Conservation (phyloP, 1,140 invertebrate genomes). For the Hestina assimilis region DNA sequence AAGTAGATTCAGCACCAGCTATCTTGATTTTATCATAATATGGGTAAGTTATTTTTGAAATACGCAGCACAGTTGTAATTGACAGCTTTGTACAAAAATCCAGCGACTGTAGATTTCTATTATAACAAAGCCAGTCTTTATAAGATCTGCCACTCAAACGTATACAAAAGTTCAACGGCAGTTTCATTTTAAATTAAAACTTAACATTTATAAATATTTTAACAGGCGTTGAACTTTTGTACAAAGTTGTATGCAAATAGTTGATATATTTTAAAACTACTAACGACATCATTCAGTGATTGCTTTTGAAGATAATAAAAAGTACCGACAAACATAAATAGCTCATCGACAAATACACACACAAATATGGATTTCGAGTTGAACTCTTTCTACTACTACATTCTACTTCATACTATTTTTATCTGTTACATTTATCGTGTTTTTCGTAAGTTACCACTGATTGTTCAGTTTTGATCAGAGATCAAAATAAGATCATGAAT, state of each 20-base stretch:
- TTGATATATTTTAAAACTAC: neutral
- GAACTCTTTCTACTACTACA: no score
- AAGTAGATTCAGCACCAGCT: slow-evolving; percentile 23
- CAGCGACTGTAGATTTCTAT: slow-evolving; percentile 39
- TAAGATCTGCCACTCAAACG: slow-evolving; percentile 35
- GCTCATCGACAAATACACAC: no score
- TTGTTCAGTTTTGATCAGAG: no score
- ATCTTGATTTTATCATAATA: slow-evolving; percentile 20
- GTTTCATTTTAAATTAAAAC: neutral
- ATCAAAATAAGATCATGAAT: no score
- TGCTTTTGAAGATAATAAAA: no score
- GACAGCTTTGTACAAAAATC: slow-evolving; percentile 66
- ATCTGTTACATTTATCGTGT: no score
- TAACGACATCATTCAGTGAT: no score
- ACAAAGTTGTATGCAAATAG: slow-evolving; percentile 50
- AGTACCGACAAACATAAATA: no score
- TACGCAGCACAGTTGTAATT: slow-evolving; percentile 13
- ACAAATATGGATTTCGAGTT: no score
- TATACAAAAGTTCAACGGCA: slow-evolving; percentile 44
- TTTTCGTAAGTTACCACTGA: no score
- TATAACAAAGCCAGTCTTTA: slow-evolving; percentile 40
- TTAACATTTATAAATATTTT: neutral
- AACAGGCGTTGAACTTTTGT: slow-evolving; percentile 58
- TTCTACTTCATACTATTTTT: no score
- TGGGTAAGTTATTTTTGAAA: slow-evolving; percentile 33